Evolutionary conservation across 37 sponge, comb jelly and placozoan species (phyloP), one percentile per base, ranked within the genome.

Genomic region (Halisarca cf. caerulea): DNA sequence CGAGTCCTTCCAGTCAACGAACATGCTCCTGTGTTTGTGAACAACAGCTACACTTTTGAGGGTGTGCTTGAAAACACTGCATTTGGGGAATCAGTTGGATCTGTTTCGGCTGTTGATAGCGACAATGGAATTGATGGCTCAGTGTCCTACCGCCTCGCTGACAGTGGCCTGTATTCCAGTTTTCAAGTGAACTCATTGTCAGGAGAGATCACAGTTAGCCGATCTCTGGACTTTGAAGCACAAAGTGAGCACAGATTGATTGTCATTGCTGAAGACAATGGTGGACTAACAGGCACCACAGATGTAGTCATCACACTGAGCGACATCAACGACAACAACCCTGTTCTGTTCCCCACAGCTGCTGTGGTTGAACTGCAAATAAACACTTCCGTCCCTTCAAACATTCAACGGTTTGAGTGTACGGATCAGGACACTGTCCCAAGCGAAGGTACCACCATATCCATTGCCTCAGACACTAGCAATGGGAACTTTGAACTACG

Each of bases 71-170:
- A 93, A 82, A 74, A 86, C 57, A 82, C 78, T 62, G 58, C 43
- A 24, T 53, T 87, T 70, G 94, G 90, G 6, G 51, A 54, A 4
- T 5, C 20, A 2, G 42, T 89, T 71, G 90, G 86, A 1, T 28
- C 11, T 20, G 85, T 93, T 20, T 27, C 9, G 9, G 94, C 94
- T 0, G 61, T 71, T 1, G 94, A 93, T 87, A 40, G 27, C 9
- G 94, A 93, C 62, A 44, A 39, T 53, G 94, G 90, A 9, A 78
- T 11, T 24, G 82, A 93, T 24, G 90, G 94, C 11, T 18, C 61
- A 28, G 25, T 93, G 8, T 57, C 70, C 2, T 93, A 87, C 60
- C 30, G 85, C 1, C 74, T 89, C 0, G 35, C 54, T 41, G 87
- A 87, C 24, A 86, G 82, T 33, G 87, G 80, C 17, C 80, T 88